phyloP scores from a whole-genome alignment of 2,888 invertebrate genomes.

The Sisyra terminalis region DNA sequence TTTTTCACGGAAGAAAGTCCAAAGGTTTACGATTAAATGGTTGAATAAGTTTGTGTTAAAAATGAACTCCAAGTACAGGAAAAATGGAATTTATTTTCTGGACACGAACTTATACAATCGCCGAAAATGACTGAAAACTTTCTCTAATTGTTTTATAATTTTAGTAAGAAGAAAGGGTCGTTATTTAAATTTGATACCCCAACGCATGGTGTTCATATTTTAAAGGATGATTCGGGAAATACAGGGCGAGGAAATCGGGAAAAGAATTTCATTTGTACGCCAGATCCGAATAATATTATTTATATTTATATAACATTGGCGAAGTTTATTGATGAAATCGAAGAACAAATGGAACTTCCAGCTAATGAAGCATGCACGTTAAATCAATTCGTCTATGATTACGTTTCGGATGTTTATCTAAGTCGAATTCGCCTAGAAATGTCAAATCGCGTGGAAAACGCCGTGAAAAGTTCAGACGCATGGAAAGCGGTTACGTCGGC shows the following conservation, averaged over 20 bases:
- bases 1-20: constrained; percentile 33
- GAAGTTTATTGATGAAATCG: constrained; percentile 71
- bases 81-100: too few relatives aligned
- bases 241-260: constrained; percentile 19
- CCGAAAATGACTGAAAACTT: constrained; percentile 14
- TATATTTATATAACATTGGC: constrained; percentile 69
- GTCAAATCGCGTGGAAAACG: constrained; percentile 46
- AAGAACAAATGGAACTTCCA: constrained; percentile 40
- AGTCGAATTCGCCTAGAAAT: constrained; percentile 54
- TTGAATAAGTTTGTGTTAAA: too few relatives aligned
- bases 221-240: background rate
- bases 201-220: constrained; percentile 17
- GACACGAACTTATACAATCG: constrained; percentile 20
- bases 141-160: too few relatives aligned
- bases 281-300: constrained; percentile 56
- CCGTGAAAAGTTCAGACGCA: constrained; percentile 58
- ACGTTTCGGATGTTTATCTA: constrained; percentile 74
- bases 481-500: constrained; percentile 62
- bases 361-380: constrained; percentile 56
- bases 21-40: constrained; percentile 20
- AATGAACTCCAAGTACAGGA: too few relatives aligned
- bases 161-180: constrained; percentile 34
- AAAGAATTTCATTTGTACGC: constrained; percentile 56
- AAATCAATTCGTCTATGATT: constrained; percentile 70
- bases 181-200: constrained; percentile 58